Conservation (phyloP, 2,113 vertebrate species). For the Calyptomena viridis region DNA sequence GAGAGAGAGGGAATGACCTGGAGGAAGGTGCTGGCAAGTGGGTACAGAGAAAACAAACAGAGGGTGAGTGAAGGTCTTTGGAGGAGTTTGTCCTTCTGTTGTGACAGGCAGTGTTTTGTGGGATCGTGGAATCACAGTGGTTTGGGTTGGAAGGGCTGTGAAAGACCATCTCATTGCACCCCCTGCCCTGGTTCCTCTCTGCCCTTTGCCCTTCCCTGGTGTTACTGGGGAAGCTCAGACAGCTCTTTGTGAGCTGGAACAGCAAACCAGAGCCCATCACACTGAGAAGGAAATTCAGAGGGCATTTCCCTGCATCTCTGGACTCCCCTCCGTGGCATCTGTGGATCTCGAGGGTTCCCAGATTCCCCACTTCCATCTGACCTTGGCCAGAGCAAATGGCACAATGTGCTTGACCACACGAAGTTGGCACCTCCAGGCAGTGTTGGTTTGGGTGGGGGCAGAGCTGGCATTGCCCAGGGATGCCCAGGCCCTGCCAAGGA, state of each 20-base stretch:
- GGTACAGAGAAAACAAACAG: neutral
- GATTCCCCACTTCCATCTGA: neutral
- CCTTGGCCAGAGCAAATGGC: neutral
- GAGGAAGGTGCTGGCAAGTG: neutral
- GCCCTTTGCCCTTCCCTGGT: neutral
- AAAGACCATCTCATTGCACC: neutral
- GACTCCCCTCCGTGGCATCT: neutral
- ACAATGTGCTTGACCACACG: neutral
- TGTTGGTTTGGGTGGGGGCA: fast-evolving
- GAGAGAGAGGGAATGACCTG: too few species aligned
- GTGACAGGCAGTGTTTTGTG: neutral
- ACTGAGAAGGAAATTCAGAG: neutral
- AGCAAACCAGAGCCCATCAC: neutral
- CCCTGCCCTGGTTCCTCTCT: neutral
- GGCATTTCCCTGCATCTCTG: neutral
- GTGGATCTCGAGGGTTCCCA: neutral
- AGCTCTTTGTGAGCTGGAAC: neutral
- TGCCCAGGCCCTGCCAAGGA: neutral
- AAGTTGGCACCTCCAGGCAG: neutral
- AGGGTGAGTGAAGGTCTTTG: neutral
- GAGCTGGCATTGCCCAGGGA: neutral
- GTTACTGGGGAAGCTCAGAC: fast-evolving
- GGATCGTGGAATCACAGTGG: neutral
- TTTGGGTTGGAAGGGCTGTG: neutral
- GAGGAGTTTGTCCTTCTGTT: neutral